Evolutionary conservation across 2,888 invertebrate species (phyloP).

Genomic region (Rhagophthalmus giganteus): DNA sequence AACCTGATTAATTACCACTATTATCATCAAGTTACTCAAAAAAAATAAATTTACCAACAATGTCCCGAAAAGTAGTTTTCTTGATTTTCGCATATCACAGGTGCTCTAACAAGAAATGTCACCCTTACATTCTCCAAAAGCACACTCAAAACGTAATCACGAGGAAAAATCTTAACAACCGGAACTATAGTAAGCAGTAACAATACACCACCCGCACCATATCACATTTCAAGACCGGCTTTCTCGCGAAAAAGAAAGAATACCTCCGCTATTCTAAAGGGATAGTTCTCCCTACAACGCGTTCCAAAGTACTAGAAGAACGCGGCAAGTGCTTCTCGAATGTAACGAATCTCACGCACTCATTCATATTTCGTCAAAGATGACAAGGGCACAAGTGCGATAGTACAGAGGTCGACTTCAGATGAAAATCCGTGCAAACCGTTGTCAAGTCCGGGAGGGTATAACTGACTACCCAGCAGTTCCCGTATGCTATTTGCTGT

Average conservation of each 20-base stretch:
- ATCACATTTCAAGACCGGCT: slow-evolving; percentile 27
- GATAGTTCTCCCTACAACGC: slow-evolving; percentile 28
- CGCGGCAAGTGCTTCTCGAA: slow-evolving; percentile 40
- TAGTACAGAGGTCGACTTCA: slow-evolving; percentile 1
- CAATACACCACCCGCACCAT: slow-evolving; percentile 27
- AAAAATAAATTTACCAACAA: no score
- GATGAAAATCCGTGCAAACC: slow-evolving; percentile 16
- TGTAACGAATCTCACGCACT: slow-evolving; percentile 54
- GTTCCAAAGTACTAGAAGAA: slow-evolving; percentile 28
- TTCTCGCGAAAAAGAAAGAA: slow-evolving; percentile 6
- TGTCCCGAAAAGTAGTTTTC: no score
- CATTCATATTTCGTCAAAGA: slow-evolving; percentile 55
- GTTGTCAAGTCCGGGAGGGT: slow-evolving; percentile 20
- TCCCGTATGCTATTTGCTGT: slow-evolving; percentile 51
- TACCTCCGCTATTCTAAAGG: slow-evolving; percentile 5
- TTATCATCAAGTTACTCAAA: background rate
- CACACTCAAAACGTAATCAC: slow-evolving; percentile 2
- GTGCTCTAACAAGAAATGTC: background rate
- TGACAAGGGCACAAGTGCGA: slow-evolving; percentile 27
- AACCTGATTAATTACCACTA: background rate
- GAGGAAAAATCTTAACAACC: slow-evolving; percentile 17
- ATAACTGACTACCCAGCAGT: slow-evolving; percentile 43
- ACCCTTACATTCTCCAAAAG: slow-evolving; percentile 3
- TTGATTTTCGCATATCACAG: background rate
- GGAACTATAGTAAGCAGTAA: slow-evolving; percentile 17